Conservation (phyloP, 92 coral and sea anemone genomes). For the Ricordea florida region DNA sequence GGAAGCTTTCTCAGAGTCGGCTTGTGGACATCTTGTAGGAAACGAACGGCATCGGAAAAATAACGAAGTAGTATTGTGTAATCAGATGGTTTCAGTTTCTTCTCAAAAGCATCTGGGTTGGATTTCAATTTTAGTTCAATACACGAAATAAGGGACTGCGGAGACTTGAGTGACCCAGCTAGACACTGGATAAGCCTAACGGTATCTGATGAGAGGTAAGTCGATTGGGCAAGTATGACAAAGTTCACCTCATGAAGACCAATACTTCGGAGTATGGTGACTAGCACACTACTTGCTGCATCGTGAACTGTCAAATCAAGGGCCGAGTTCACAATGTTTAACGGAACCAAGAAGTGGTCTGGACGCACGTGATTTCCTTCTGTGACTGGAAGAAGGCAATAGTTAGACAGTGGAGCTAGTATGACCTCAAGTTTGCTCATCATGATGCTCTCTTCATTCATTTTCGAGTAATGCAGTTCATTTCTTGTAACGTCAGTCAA, state of each 20-base stretch:
- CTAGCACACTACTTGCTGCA: neutral
- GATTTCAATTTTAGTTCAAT: slow-evolving; percentile 28
- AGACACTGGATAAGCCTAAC: slow-evolving; percentile 9
- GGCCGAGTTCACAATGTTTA: slow-evolving; percentile 30
- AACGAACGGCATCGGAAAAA: slow-evolving; percentile 3
- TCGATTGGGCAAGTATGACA: neutral
- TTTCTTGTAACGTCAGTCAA: neutral
- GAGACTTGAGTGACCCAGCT: slow-evolving; percentile 52
- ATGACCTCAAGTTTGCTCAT: neutral
- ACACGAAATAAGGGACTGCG: slow-evolving; percentile 35
- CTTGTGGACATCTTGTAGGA: neutral
- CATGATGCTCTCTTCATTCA: neutral
- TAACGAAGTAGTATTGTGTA: slow-evolving; percentile 25
- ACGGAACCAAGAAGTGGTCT: slow-evolving; percentile 56
- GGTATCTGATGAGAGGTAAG: neutral
- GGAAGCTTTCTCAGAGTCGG: slow-evolving; percentile 40
- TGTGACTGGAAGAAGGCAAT: slow-evolving; percentile 70
- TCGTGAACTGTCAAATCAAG: neutral
- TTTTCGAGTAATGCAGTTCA: neutral
- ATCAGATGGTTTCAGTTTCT: neutral
- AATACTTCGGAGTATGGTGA: slow-evolving; percentile 14
- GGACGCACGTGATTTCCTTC: neutral
- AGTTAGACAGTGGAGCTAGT: slow-evolving; percentile 38
- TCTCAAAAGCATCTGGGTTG: neutral
- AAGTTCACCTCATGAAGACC: slow-evolving; percentile 59